Evolutionary conservation across 2,113 vertebrate species (phyloP), one percentile per base, ranked within the genome.

Genomic region (Mobula birostris): DNA sequence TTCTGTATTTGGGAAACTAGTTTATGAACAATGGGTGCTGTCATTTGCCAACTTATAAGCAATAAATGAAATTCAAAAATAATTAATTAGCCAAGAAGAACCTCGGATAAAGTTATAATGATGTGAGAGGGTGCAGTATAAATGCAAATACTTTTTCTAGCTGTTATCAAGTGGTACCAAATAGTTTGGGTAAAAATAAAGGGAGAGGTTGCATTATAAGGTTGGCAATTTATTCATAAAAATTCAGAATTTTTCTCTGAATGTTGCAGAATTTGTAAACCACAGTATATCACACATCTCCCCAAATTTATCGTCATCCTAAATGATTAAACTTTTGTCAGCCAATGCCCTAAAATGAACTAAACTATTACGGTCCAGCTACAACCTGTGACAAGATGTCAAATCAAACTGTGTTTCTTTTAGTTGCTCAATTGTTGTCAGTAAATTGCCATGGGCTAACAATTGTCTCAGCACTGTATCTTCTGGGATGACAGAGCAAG

Each of bases 261-360:
- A 66, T 90, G n/a, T 90, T 68, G 29, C 27, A 90, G 85, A 66
- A 90, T 66, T 90, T n/a, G 61, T 63, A 58, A 63, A 88, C 61
- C n/a, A 19, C 6, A 68, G 14, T 88, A 88, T 9, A 32, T 15
- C n/a, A 66, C 63, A 66, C 63, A 17, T 17, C 15, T 0, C 14
- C 58, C 61, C 61, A 29, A 32, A 90, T 90, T 66, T 90, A 27
- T 24, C 17, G 29, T 15, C 7, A 32, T 7, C 29, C 5, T 17
- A 66, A 1, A 90, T 66, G 63, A 90, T n/a, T 66, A 90, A 90
- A 90, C 29, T 66, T 3, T 32, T 68, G 85, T 66, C 17, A 36
- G 61, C 29, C 85, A 32, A 19, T 90, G 85, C 29, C 61, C 85
- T 66, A 14, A 90, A 66, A 56, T 48, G 48, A 90, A n/a, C 15